Evolutionary conservation across 2,888 invertebrate genomes (phyloP).

Genomic region (Operophtera brumata): DNA sequence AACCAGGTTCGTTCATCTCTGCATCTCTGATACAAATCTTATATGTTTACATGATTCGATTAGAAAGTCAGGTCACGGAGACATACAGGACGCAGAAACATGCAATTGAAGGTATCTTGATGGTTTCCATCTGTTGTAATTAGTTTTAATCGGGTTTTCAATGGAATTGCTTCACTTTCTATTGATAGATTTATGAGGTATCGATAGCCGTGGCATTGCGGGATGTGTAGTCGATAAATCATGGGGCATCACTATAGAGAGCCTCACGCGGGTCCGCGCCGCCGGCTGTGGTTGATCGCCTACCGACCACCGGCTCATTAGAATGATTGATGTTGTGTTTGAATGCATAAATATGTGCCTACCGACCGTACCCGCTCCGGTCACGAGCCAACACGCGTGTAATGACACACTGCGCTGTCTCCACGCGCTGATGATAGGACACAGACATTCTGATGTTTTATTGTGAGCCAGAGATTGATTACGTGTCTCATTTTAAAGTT

Average conservation of each 20-base stretch:
- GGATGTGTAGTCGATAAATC: constrained; percentile 41
- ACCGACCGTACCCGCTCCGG: constrained; percentile 53
- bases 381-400: constrained; percentile 61
- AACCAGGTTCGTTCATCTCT: constrained; percentile 31
- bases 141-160: constrained; percentile 34
- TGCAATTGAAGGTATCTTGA: constrained; percentile 30
- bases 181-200: constrained; percentile 36
- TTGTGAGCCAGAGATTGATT: constrained; percentile 4
- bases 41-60: constrained; percentile 38
- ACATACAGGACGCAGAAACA: constrained; percentile 34
- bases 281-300: constrained; percentile 46
- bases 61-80: constrained; percentile 35
- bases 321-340: constrained; percentile 77
- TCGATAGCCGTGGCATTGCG: constrained; percentile 35
- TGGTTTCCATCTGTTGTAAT: constrained; percentile 30
- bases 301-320: constrained; percentile 67
- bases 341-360: constrained; percentile 71
- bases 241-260: constrained; percentile 51
- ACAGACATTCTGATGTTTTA: constrained; percentile 1
- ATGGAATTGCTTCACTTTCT: constrained; percentile 31
- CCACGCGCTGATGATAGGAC: constrained; percentile 17
- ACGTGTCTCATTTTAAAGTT: background rate
- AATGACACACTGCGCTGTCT: constrained; percentile 40
- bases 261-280: constrained; percentile 47
- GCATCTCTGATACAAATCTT: constrained; percentile 35